These are phyloP conservation scores for Hydractinia echinata DNA, from an alignment of 30 jellyfish, hydroid and myxozoan species.

Conservation along the genomic window DNA sequence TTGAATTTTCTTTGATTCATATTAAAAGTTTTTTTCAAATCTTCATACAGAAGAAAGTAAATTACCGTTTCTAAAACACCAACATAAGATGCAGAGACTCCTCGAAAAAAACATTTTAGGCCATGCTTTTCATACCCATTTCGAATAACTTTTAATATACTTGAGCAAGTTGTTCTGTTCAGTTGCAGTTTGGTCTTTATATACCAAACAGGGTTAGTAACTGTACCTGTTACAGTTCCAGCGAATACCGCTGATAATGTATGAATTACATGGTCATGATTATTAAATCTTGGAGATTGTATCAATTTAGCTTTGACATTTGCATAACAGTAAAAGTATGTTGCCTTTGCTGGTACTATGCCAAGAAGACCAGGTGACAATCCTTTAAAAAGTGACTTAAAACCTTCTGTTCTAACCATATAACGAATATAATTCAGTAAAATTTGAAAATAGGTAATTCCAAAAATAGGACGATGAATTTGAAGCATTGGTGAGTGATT, in stretches of 20 bases:
- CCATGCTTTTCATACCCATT: conserved; percentile 73
- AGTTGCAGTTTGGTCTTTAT: conserved; percentile 87
- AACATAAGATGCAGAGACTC: conserved; percentile 90
- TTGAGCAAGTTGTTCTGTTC: conserved; percentile 8
- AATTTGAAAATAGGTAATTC: conserved; percentile 40
- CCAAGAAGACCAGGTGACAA: conserved; percentile 71
- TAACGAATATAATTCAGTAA: conserved; percentile 64
- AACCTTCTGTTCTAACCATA: conserved; percentile 82
- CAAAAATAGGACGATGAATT: conserved; percentile 13
- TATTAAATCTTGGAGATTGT: conserved; percentile 43
- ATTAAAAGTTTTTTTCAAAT: conserved; percentile 60
- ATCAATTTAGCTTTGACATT: conserved; percentile 45
- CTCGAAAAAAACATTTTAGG: conserved; percentile 83
- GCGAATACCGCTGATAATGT: conserved; percentile 86
- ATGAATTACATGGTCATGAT: conserved; percentile 52
- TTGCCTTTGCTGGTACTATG: conserved; percentile 86
- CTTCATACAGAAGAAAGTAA: conserved; percentile 88
- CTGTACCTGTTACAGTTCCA: conserved; percentile 76
- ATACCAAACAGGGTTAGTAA: conserved; percentile 89
- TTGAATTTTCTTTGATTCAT: conserved; percentile 23
- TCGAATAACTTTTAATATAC: conserved; percentile 32
- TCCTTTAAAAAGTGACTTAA: conserved; percentile 72
- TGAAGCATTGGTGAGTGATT: not conserved
- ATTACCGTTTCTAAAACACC: conserved; percentile 95
- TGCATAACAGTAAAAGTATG: conserved; percentile 73